Base-by-base conservation (phyloP, 2,797 vertebrate genomes). In the Hemibagrus guttatus region DNA sequence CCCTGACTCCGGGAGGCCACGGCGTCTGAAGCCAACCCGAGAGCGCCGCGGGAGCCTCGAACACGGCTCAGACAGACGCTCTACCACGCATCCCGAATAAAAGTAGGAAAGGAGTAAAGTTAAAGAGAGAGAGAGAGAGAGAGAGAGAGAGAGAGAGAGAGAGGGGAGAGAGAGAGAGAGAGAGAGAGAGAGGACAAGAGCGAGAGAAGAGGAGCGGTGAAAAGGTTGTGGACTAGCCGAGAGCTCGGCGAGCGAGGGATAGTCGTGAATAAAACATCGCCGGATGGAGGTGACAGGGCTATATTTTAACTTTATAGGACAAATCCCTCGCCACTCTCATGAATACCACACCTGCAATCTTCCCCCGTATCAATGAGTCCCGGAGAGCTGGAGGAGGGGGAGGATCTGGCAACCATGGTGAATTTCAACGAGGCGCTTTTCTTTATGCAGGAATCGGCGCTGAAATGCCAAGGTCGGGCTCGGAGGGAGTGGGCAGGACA, bases 261-360 rank as follows among this genome's bases (percentile, higher is more conserved):
- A 87, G 91, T 91, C 74, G 74, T 95, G 94, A 96, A 96, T 95
- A 95, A 96, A 95, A 95, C 94, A 96, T 95, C 85, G 49, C 69
- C 76, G 86, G 84, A 89, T 16, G 26, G 85, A 89, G 26, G 28
- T 86, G 75, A 85, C 92, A 89, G 89, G 87, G 90, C 90, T 93
- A 92, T 93, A 95, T 95, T 94, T 94, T 92, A 95, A 90, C 90
- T 93, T 95, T 94, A 94, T 94, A 93, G 94, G 93, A 95, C 90
- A 86, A 93, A 94, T 93, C 88, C 89, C 91, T 92, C 85, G 91
- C 87, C 83, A 87, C 89, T 90, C 89, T 94, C 92, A 93, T 94
- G 94, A 95, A 95, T 94, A 93, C 82, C 83, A 92, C 91, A 92
- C 90, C 91, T 95, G 93, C 90, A 92, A 93, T 94, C 93, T 90